Conservation (phyloP, 2,888 invertebrate genomes). For the Cephonodes hylas region DNA sequence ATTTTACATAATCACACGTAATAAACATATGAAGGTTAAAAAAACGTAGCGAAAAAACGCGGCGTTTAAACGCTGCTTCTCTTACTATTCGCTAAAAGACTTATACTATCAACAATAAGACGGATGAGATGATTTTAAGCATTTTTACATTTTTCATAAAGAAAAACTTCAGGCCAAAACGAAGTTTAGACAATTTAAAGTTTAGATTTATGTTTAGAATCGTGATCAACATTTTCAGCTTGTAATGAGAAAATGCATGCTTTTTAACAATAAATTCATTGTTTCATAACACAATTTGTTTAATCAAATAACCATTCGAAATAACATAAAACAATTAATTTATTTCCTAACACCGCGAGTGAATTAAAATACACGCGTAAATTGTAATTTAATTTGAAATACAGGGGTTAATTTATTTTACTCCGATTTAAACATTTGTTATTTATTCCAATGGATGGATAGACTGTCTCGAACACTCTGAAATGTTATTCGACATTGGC, state of each 20-base stretch:
- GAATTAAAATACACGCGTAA: neutral
- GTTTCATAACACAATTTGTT: neutral
- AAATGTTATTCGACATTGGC: constrained; percentile 7
- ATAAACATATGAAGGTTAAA: neutral
- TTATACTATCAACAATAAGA: constrained; percentile 38
- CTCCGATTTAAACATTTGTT: neutral
- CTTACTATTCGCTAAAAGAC: neutral
- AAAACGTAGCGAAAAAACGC: neutral
- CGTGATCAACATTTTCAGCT: neutral
- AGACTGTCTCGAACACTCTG: constrained; percentile 4
- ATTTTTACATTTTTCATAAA: constrained; percentile 19
- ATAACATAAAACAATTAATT: neutral
- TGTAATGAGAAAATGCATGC: neutral
- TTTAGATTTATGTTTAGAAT: constrained; percentile 2
- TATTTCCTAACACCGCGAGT: neutral
- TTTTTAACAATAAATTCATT: too few relatives aligned
- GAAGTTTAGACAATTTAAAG: constrained; percentile 22
- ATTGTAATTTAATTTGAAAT: constrained; percentile 13
- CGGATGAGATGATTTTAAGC: constrained; percentile 57
- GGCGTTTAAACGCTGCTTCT: neutral
- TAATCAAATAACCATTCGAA: neutral
- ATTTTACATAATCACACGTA: neutral
- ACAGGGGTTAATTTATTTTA: constrained; percentile 12
- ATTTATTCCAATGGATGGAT: constrained; percentile 1
- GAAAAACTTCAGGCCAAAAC: constrained; percentile 35